phyloP scores from a whole-genome alignment of 2,888 invertebrate genomes.

The Harpalus rufipes region DNA sequence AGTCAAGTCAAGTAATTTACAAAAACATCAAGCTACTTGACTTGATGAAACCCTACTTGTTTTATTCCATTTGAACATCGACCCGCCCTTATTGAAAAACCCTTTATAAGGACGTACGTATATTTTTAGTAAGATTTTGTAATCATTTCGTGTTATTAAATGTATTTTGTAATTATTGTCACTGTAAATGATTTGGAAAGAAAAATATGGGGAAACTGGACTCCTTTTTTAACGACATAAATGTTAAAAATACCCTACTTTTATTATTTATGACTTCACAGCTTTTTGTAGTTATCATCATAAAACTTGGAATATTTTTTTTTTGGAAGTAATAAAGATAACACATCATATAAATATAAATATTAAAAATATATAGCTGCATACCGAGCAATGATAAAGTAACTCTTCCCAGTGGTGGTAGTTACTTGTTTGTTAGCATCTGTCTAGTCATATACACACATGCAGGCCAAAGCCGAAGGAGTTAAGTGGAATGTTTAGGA shows the following conservation, averaged over 20 bases:
- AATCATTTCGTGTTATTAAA: too few relatives aligned
- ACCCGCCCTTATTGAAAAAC: too few relatives aligned
- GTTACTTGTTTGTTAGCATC: constrained; percentile 16
- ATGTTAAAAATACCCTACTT: neutral
- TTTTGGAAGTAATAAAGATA: constrained; percentile 48
- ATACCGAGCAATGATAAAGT: neutral
- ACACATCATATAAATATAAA: constrained; percentile 37
- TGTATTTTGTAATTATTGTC: too few relatives aligned
- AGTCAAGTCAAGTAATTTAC: too few relatives aligned
- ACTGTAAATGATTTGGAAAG: too few relatives aligned
- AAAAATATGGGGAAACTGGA: too few relatives aligned
- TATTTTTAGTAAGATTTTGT: too few relatives aligned
- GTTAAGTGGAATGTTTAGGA: constrained; percentile 50
- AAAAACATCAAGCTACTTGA: too few relatives aligned
- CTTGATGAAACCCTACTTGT: too few relatives aligned
- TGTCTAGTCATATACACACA: neutral
- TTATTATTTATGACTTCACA: neutral
- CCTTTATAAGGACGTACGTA: too few relatives aligned
- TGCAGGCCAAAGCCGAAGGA: neutral
- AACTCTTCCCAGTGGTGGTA: constrained; percentile 9
- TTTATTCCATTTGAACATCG: too few relatives aligned
- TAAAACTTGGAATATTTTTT: constrained; percentile 21
- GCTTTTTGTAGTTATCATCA: neutral
- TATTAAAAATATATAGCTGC: constrained; percentile 31
- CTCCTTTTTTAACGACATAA: neutral